Evolutionary conservation across 2,888 invertebrate species (phyloP).

Genomic region (Ormyrus labotus): DNA sequence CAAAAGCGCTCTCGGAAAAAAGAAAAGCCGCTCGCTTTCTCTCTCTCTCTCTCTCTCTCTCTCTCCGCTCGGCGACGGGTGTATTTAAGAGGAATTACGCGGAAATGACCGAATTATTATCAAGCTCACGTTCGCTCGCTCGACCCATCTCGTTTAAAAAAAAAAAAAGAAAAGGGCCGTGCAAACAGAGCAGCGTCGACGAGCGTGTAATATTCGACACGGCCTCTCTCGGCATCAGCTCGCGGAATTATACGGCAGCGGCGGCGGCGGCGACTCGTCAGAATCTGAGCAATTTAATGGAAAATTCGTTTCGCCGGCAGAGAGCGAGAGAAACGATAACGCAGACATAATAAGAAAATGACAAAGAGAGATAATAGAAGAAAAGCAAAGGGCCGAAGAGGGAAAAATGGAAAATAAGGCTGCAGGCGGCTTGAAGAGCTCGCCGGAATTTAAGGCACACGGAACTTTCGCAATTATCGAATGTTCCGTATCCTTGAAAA

Average conservation of each 20-base stretch:
- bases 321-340: slow-evolving; percentile 23
- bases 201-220: slow-evolving; percentile 52
- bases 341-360: slow-evolving; percentile 42
- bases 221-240: slow-evolving; percentile 35
- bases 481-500: slow-evolving; percentile 72
- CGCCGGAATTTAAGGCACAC: slow-evolving; percentile 68
- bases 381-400: neutral
- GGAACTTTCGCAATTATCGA: slow-evolving; percentile 74
- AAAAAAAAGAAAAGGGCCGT: neutral
- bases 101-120: slow-evolving; percentile 51
- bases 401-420: slow-evolving; percentile 46
- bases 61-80: neutral
- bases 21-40: too few relatives aligned
- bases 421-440: slow-evolving; percentile 11
- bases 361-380: slow-evolving; percentile 33
- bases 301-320: slow-evolving; percentile 55
- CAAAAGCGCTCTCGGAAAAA: too few relatives aligned
- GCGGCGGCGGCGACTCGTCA: slow-evolving; percentile 37
- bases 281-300: slow-evolving; percentile 60
- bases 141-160: slow-evolving; percentile 38
- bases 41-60: too few relatives aligned
- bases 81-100: slow-evolving; percentile 38
- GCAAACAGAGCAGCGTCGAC: slow-evolving; percentile 21
- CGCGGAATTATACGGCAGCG: slow-evolving; percentile 21
- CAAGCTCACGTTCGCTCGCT: slow-evolving; percentile 40